phyloP scores from a whole-genome alignment of 2,888 invertebrate genomes.

The Hemaris fuciformis region DNA sequence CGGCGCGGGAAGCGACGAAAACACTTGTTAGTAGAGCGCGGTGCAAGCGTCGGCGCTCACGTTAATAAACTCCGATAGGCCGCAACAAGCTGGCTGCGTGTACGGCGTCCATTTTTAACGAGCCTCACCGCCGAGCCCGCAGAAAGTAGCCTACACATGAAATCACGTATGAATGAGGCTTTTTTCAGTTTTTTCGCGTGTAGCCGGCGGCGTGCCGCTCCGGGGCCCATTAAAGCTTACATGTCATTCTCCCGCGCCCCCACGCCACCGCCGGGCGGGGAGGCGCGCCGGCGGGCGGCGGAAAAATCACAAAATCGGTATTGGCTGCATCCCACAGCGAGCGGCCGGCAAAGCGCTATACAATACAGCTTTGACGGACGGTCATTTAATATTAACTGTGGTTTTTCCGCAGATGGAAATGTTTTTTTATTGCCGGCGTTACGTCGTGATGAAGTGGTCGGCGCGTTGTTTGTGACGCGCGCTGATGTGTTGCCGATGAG shows the following conservation, averaged over 20 bases:
- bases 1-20: constrained; percentile 37
- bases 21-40: constrained; percentile 53
- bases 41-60: constrained; percentile 50
- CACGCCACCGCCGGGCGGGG: constrained; percentile 29
- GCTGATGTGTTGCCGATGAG: constrained; percentile 68
- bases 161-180: constrained; percentile 80
- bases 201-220: constrained; percentile 70
- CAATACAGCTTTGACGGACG: constrained; percentile 80
- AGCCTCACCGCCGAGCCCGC: constrained; percentile 72
- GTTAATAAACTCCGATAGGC: constrained; percentile 77
- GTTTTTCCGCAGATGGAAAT: constrained; percentile 80
- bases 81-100: constrained; percentile 73
- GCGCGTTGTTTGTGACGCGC: constrained; percentile 73
- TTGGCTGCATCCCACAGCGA: constrained; percentile 69
- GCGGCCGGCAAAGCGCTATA: constrained; percentile 61
- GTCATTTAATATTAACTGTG: constrained; percentile 82
- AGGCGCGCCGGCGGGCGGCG: constrained; percentile 33
- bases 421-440: constrained; percentile 74
- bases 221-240: constrained; percentile 78
- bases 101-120: constrained; percentile 78
- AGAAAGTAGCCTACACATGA: constrained; percentile 80
- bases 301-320: constrained; percentile 79
- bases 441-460: constrained; percentile 77
- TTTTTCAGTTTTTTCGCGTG: constrained; percentile 78
- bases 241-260: constrained; percentile 70